Conservation (phyloP, 2,797 vertebrate genomes). For the Microchirus variegatus region DNA sequence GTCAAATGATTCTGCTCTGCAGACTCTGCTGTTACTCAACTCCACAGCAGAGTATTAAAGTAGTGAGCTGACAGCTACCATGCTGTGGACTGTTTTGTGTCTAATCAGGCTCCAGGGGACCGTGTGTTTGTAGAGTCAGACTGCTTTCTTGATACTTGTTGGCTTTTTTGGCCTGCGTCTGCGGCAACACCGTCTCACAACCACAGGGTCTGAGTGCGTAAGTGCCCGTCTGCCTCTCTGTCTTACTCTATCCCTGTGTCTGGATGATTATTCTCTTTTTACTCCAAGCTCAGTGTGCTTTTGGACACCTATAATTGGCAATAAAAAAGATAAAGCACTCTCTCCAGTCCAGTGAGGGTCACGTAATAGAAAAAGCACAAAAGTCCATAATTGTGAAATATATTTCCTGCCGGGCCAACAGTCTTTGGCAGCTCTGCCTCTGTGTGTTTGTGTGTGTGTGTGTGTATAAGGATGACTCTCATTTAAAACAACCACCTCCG, state of each 20-base stretch:
- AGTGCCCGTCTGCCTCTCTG: conserved; percentile 36
- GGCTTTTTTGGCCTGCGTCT: conserved; percentile 73
- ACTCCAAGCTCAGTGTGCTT: conserved; percentile 64
- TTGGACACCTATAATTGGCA: conserved; percentile 73
- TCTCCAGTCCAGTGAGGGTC: conserved; percentile 66
- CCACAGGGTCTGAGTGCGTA: conserved; percentile 11
- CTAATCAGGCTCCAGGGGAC: conserved; percentile 68
- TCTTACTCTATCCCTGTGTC: conserved; percentile 36
- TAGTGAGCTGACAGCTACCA: conserved; percentile 40
- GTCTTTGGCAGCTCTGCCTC: conserved; percentile 59
- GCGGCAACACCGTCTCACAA: conserved; percentile 47
- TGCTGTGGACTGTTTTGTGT: conserved; percentile 46
- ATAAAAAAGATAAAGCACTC: conserved; percentile 73
- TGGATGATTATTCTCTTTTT: conserved; percentile 63
- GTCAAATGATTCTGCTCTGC: conserved; percentile 30
- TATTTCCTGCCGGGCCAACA: conserved; percentile 63
- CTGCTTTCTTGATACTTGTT: conserved; percentile 58
- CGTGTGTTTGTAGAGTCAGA: conserved; percentile 62
- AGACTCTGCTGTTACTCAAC: conserved; percentile 8
- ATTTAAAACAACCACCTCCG: conserved; percentile 71
- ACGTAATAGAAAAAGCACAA: conserved; percentile 71
- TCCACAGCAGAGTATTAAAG: conserved; percentile 42
- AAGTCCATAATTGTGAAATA: conserved; percentile 80
- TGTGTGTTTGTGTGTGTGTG: conserved; percentile 49
- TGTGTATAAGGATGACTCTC: conserved; percentile 36